phyloP scores from a whole-genome alignment of 1,140 invertebrate species.

The Dryas iulia region DNA sequence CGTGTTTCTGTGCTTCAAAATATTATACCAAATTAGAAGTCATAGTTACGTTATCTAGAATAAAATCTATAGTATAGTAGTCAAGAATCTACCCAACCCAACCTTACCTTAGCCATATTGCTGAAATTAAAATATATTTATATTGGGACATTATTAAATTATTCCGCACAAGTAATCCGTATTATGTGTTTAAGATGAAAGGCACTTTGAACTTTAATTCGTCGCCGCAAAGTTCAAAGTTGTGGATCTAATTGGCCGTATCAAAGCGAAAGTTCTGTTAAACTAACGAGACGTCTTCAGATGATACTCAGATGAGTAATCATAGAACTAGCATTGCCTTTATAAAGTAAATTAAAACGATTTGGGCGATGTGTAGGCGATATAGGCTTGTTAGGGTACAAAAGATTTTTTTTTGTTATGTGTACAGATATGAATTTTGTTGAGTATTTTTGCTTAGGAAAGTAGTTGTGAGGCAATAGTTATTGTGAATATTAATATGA shows the following conservation, averaged over 20 bases:
- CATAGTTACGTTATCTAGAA: no score
- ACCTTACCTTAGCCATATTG: not conserved
- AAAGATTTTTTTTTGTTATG: not conserved
- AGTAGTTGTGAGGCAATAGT: no score
- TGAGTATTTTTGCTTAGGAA: no score
- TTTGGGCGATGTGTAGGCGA: not conserved
- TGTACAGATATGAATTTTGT: not conserved
- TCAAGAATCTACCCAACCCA: not conserved
- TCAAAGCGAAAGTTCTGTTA: slow-evolving; percentile 41
- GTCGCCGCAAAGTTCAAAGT: slow-evolving; percentile 20
- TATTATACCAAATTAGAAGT: no score
- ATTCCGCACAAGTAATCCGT: not conserved
- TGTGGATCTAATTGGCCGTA: slow-evolving; percentile 14
- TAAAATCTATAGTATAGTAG: not conserved
- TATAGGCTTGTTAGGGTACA: not conserved
- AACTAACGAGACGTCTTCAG: slow-evolving; percentile 47
- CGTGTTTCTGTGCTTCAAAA: no score
- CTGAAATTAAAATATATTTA: not conserved
- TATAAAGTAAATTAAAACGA: not conserved
- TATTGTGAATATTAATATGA: no score
- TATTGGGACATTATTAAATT: slow-evolving; percentile 1
- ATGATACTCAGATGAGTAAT: slow-evolving; percentile 61
- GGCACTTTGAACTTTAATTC: not conserved
- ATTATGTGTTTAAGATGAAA: not conserved
- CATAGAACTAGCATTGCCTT: slow-evolving; percentile 29